These are phyloP conservation scores for Pycnonotus jocosus DNA, from an alignment of 2,113 vertebrate genomes.

Conservation along the genomic window DNA sequence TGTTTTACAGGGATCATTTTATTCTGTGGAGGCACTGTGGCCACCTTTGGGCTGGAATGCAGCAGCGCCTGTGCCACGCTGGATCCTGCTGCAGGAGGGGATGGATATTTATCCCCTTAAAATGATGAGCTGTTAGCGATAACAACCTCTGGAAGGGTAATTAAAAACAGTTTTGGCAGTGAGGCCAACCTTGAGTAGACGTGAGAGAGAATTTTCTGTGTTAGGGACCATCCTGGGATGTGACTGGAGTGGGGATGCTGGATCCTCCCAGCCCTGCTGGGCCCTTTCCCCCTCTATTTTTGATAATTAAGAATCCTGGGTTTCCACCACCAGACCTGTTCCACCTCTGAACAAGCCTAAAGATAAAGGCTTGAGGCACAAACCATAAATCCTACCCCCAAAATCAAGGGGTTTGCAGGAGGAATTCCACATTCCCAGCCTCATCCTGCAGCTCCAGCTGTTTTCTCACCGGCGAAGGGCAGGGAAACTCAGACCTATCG, in stretches of 20 bases:
- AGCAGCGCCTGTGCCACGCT: background rate
- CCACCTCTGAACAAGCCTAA: background rate
- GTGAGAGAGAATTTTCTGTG: accelerated
- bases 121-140: background rate
- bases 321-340: background rate
- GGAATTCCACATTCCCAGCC: background rate
- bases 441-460: accelerated
- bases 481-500: background rate
- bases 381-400: background rate
- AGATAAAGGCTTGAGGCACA: background rate
- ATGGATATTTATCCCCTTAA: background rate
- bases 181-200: background rate
- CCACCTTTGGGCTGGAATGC: background rate
- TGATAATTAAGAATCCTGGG: background rate
- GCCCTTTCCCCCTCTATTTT: background rate
- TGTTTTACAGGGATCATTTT: background rate
- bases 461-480: background rate
- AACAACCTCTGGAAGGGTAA: background rate
- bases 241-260: background rate
- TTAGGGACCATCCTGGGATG: background rate
- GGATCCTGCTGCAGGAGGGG: background rate
- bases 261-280: background rate
- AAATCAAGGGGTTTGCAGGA: background rate
- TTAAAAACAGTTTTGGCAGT: background rate
- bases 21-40: background rate